Conservation (phyloP, 2,113 vertebrate genomes). For the Callocephalon fimbriatum region DNA sequence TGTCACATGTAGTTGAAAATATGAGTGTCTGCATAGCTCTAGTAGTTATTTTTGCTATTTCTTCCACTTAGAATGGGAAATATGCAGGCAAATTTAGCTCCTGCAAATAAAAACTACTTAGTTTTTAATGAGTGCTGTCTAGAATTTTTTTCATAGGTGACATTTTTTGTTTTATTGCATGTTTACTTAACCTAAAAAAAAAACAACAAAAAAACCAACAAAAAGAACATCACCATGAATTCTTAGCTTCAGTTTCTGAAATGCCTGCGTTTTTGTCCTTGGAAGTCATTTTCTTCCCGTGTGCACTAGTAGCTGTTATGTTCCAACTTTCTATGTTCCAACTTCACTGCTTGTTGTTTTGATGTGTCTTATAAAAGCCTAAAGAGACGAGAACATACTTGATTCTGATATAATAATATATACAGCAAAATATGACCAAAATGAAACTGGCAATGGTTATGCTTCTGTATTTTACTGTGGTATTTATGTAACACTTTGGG, state of each 20-base stretch:
- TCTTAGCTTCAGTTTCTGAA: neutral
- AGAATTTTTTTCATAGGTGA: neutral
- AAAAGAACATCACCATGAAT: neutral
- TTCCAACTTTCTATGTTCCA: neutral
- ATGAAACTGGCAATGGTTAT: neutral
- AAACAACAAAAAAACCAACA: neutral
- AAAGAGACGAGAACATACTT: slow-evolving; percentile 7
- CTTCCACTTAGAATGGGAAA: neutral
- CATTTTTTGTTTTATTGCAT: neutral
- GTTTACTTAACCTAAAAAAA: neutral
- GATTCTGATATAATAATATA: neutral
- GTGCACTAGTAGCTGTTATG: neutral
- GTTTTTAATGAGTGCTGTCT: neutral
- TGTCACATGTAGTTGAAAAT: neutral
- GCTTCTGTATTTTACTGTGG: neutral
- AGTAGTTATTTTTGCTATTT: neutral
- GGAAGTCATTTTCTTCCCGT: neutral
- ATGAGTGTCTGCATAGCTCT: neutral
- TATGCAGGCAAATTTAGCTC: neutral
- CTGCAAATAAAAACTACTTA: neutral
- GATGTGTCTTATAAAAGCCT: neutral
- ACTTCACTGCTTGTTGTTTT: neutral
- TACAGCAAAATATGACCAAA: neutral
- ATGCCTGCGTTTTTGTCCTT: neutral
- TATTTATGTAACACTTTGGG: neutral